Evolutionary conservation across 2,113 vertebrate species (phyloP), one percentile per base, ranked within the genome.

Genomic region (Sardina pilchardus): DNA sequence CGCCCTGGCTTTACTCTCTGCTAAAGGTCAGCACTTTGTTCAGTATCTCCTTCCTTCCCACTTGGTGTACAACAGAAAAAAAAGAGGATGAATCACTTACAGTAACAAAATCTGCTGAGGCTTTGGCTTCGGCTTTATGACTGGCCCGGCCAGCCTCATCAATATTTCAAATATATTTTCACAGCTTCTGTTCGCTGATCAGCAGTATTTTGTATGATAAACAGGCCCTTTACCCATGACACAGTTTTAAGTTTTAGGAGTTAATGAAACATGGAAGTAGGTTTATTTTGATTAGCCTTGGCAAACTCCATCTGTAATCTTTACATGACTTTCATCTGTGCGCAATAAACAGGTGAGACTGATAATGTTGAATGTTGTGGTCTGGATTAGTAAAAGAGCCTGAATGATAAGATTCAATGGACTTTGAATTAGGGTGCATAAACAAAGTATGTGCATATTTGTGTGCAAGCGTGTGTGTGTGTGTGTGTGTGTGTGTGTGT

Each of bases 381-480:
- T 12, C 36, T 78, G 12, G 71, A 36, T 24, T 24, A 59, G 5
- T 21, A 59, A 24, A 3, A 24, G 19, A 3, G 53, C 21, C 0
- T 1, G 53, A 59, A 59, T 4, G 53, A 59, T 59, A 59, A 59
- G 4, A 21, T 53, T 16, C 50, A 59, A 24, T 24, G 19, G 19
- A 59, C 19, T 59, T 59, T 59, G 53, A 59, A 6, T 59, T 19
- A 24, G 19, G 21, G 53, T 59, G 53, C 53, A 47, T 24, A 26
- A 7, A 26, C 36, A 59, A 5, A 6, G 63, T 34, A 34, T 71
- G 26, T 30, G 63, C 47, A 8, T 83, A 26, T 87, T 71, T 82
- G 7, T 56, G 19, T 63, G 81, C 83, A 82, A 10, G 81, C 67
- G 83, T 44, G 43, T 59, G 83, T 82, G 42, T 83, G 85, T 81